Evolutionary conservation across 2,113 vertebrate species (phyloP), one percentile per base, ranked within the genome.

Genomic region (Papio anubis): DNA sequence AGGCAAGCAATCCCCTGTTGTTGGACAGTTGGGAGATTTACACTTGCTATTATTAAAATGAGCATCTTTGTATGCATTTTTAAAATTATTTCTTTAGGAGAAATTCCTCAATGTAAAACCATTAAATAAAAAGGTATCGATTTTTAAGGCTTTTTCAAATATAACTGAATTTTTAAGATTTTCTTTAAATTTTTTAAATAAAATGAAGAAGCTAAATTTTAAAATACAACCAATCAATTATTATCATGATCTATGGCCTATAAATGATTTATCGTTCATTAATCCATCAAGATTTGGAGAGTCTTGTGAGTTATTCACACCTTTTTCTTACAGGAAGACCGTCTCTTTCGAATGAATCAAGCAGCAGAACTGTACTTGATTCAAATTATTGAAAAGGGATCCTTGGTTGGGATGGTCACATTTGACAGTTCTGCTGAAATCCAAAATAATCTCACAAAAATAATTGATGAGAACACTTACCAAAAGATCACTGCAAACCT

Each of bases 351-450:
- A 68, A 98, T 98, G 86, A 82, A 30, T 35, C 97, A 97, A 61
- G 98, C 98, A 93, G 98, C 98, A 85, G 97, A 96, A 52, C 0
- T 98, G 32, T 99, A 98, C 64, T 82, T 99, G 72, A 89, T 92
- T 52, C 95, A 98, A 82, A 94, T 98, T 88, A 95, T 99, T 97
- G 98, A 99, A 97, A 90, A 78, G 0, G 90, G 64, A 80, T 98
- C 99, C 48, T 93, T 88, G 95, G 97, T 98, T 96, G 98, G 98
- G 70, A 97, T 99, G 97, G 98, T 99, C 88, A 98, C 93, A 38
- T 99, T 99, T 97, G 0, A 88, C 0, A 88, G 43, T 70, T 0
- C 0, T 0, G 98, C 98, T 80, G 3, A 0, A 52, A 82, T 81
- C 57, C 13, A 7, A 97, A 95, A 43, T 75, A 0, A 17, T 57